phyloP scores from a whole-genome alignment of 2,113 vertebrate species.

The Galbula dea region DNA sequence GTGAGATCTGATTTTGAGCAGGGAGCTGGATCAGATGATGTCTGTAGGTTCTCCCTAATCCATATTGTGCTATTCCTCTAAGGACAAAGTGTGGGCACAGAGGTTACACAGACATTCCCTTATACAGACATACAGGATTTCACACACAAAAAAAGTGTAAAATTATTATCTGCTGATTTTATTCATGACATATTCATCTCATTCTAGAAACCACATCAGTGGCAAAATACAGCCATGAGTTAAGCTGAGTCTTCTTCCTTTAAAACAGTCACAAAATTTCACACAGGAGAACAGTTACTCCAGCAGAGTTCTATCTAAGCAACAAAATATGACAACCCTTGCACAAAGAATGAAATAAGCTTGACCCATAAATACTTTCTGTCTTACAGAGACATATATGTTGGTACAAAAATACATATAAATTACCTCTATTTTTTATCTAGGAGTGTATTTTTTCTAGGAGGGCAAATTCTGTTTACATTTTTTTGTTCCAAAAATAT shows the following conservation, averaged over 20 bases:
- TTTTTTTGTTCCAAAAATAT: background rate
- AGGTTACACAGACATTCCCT: background rate
- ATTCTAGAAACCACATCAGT: background rate
- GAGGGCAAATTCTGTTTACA: background rate
- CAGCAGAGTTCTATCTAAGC: background rate
- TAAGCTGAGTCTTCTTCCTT: background rate
- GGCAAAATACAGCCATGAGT: background rate
- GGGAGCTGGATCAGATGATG: background rate
- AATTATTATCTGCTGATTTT: background rate
- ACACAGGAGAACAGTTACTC: background rate
- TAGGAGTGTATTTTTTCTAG: background rate
- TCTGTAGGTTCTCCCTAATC: background rate
- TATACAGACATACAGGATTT: background rate
- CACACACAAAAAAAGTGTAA: background rate
- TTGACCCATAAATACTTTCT: background rate
- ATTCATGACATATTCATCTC: background rate
- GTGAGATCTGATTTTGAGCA: background rate
- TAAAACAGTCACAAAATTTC: background rate
- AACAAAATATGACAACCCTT: background rate
- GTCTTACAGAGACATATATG: background rate
- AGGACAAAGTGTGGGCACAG: background rate
- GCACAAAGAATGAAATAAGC: background rate
- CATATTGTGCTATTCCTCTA: background rate
- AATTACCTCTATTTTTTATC: background rate
- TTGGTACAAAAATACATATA: background rate